Percentiles rank a stretch among this genome's conserved stretches.
These are phyloP conservation scores for Gallinago undulata DNA, from an alignment of 2,113 vertebrate genomes.

Conservation along the genomic window DNA sequence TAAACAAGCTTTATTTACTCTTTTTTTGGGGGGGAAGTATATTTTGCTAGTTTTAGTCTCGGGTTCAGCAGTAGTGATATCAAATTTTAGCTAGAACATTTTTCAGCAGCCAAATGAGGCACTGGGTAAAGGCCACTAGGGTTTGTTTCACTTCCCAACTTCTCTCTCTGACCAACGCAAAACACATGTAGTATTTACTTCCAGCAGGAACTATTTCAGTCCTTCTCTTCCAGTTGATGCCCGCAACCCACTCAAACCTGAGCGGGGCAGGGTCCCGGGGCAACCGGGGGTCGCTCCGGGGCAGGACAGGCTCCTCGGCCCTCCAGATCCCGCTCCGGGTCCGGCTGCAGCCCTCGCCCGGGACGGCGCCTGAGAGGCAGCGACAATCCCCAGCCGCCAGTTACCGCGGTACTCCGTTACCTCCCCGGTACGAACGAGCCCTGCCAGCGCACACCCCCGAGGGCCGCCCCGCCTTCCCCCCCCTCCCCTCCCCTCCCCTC, in stretches of 20 bases:
- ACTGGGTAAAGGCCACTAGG: neutral
- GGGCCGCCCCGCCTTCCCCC: neutral
- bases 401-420: fast-evolving
- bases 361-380: neutral
- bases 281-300: too few species aligned
- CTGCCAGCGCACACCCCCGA: fast-evolving
- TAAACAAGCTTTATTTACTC: neutral
- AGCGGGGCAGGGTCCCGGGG: neutral
- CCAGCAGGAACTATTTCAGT: neutral
- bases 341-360: fast-evolving
- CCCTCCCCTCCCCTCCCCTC: neutral
- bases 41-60: neutral
- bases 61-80: neutral
- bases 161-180: neutral
- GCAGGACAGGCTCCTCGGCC: neutral
- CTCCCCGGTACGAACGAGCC: fast-evolving
- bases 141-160: neutral
- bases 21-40: fast-evolving
- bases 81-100: neutral
- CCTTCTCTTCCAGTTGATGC: neutral
- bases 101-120: neutral
- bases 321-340: neutral
- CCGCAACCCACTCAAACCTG: neutral
- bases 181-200: fast-evolving
- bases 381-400: fast-evolving